A percentile compares a stretch with the other conserved stretches of the same genome.
phyloP scores from a whole-genome alignment of 1,140 invertebrate species.

The Calliphora vicina region DNA sequence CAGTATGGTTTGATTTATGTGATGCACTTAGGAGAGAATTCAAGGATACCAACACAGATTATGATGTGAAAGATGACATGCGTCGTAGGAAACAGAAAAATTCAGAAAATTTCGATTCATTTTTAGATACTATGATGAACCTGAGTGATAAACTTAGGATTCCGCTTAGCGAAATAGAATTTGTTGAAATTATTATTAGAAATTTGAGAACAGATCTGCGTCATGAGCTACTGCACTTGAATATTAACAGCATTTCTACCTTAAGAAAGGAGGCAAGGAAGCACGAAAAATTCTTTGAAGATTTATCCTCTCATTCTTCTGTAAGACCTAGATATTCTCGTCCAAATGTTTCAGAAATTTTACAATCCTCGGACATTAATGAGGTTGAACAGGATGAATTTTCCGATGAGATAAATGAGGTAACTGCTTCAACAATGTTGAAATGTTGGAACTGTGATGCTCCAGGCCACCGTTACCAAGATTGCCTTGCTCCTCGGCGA shows the following conservation, averaged over 20 bases:
- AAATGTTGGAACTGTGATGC: slow-evolving; percentile 40
- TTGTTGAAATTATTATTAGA: not conserved
- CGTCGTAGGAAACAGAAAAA: not conserved
- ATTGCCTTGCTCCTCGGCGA: slow-evolving; percentile 22
- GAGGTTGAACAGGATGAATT: not conserved
- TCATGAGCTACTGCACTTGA: too few species aligned
- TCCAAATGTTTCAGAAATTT: too few species aligned
- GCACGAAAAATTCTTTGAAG: too few species aligned
- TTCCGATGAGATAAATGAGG: not conserved
- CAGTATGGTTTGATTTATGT: not conserved
- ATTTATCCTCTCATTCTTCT: too few species aligned
- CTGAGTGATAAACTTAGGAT: not conserved
- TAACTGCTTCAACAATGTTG: not conserved
- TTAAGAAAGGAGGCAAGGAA: too few species aligned
- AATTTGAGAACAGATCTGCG: too few species aligned
- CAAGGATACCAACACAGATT: too few species aligned
- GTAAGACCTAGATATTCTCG: too few species aligned
- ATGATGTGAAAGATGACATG: not conserved
- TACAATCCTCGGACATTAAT: not conserved
- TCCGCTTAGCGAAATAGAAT: not conserved
- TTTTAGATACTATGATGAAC: not conserved
- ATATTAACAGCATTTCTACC: too few species aligned
- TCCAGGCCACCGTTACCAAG: slow-evolving; percentile 34
- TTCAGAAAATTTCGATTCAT: slow-evolving; percentile 44
- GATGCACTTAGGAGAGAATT: too few species aligned